A percentile compares a stretch with the other conserved stretches of the same genome.
These are phyloP conservation scores for Dermochelys coriacea DNA, from an alignment of 2,797 vertebrate species.

Conservation along the genomic window DNA sequence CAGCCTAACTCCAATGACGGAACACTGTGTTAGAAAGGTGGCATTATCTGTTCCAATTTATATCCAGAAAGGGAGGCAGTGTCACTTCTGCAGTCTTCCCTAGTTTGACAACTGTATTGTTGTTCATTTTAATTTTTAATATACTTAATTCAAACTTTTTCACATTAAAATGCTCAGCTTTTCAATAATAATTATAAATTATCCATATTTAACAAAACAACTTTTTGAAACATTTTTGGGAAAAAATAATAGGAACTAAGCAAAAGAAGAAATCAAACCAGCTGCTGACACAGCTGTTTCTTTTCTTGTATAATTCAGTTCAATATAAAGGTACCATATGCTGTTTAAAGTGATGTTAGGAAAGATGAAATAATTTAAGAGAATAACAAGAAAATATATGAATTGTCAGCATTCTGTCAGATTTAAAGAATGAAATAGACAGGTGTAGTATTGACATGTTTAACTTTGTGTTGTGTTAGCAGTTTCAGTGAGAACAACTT, in stretches of 20 bases:
- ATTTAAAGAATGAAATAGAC: conserved; percentile 85
- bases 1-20: not conserved
- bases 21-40: not conserved
- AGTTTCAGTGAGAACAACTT: conserved; percentile 86
- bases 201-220: conserved; percentile 71
- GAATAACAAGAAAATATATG: conserved; percentile 89
- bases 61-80: not conserved
- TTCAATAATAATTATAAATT: conserved; percentile 59
- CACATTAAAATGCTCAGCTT: not conserved
- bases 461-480: conserved; percentile 92
- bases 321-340: conserved; percentile 93
- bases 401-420: conserved; percentile 98
- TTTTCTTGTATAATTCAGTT: conserved; percentile 92
- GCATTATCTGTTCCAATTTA: not conserved
- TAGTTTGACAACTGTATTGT: not conserved
- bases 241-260: conserved; percentile 90
- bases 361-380: conserved; percentile 91
- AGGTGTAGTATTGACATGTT: conserved; percentile 90
- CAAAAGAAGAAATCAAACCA: conserved; percentile 86
- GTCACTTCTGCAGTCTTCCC: not conserved
- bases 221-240: conserved; percentile 78
- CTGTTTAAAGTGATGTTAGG: conserved; percentile 91
- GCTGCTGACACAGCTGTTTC: conserved; percentile 91
- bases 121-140: not conserved
- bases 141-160: conserved; percentile 23